Percentiles rank a stretch among this genome's conserved stretches.
phyloP scores from a whole-genome alignment of 2,888 invertebrate genomes.

The Synergus itoensis region DNA sequence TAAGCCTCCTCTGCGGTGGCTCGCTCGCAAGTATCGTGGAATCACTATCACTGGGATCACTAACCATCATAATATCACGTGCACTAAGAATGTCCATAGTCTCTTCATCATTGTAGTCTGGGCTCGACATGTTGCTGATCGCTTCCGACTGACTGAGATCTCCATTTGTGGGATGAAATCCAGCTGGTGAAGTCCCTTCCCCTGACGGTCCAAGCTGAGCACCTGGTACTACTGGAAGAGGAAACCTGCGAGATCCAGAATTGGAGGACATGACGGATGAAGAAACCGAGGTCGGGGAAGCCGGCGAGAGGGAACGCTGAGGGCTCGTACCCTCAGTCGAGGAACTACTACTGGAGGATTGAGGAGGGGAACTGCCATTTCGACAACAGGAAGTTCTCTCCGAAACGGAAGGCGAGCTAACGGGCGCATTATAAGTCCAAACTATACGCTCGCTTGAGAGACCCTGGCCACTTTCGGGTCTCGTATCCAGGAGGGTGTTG shows the following conservation, averaged over 20 bases:
- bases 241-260: constrained; percentile 84
- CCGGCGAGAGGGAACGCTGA: constrained; percentile 84
- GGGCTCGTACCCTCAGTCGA: constrained; percentile 75
- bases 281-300: constrained; percentile 92
- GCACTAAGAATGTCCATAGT: constrained; percentile 88
- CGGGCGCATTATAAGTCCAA: constrained; percentile 96
- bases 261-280: constrained; percentile 92
- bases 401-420: constrained; percentile 81
- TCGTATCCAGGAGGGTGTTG: constrained; percentile 92
- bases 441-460: constrained; percentile 85
- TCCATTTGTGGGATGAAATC: constrained; percentile 79
- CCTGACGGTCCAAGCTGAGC: constrained; percentile 53
- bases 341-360: constrained; percentile 66
- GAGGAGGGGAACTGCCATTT: constrained; percentile 81
- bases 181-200: constrained; percentile 45
- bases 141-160: constrained; percentile 92
- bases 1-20: constrained; percentile 81
- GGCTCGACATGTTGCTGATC: constrained; percentile 93
- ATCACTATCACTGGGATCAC: constrained; percentile 94
- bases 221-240: constrained; percentile 67
- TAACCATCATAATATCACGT: constrained; percentile 91
- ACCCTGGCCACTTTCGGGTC: constrained; percentile 81
- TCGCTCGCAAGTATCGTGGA: constrained; percentile 92
- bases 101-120: constrained; percentile 93
- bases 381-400: constrained; percentile 80